Percentiles rank a stretch among this genome's conserved stretches.
These are phyloP conservation scores for Azemiops feae DNA, from an alignment of 2,113 vertebrate genomes.

Conservation along the genomic window DNA sequence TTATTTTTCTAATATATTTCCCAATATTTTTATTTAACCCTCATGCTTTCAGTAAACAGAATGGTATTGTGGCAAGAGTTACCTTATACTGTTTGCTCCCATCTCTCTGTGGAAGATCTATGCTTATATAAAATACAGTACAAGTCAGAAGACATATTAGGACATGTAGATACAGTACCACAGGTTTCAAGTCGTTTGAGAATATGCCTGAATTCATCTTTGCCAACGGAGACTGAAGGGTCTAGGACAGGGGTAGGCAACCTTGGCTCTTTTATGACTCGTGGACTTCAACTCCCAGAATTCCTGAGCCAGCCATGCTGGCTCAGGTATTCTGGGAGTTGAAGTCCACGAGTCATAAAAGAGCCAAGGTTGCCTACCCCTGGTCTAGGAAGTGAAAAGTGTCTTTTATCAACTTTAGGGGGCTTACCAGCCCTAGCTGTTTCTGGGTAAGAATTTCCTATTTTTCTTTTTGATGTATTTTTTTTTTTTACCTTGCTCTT, in stretches of 20 bases:
- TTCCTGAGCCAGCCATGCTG: too few relatives aligned
- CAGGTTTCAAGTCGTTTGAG: not conserved
- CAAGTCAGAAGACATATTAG: not conserved
- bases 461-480: not conserved
- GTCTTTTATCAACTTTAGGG: not conserved
- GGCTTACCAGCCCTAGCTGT: not conserved
- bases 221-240: not conserved
- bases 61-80: not conserved
- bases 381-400: not conserved
- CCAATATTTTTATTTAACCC: not conserved
- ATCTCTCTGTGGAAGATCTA: not conserved
- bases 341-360: too few relatives aligned
- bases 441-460: not conserved
- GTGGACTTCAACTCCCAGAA: too few relatives aligned
- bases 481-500: not conserved
- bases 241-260: not conserved
- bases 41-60: not conserved
- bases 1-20: not conserved
- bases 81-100: not conserved
- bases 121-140: not conserved
- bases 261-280: too few relatives aligned
- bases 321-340: too few relatives aligned
- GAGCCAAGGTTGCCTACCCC: too few relatives aligned
- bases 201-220: not conserved
- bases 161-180: not conserved